Evolutionary conservation across 2,888 invertebrate genomes (phyloP).

Genomic region (Liposcelis brunnea): DNA sequence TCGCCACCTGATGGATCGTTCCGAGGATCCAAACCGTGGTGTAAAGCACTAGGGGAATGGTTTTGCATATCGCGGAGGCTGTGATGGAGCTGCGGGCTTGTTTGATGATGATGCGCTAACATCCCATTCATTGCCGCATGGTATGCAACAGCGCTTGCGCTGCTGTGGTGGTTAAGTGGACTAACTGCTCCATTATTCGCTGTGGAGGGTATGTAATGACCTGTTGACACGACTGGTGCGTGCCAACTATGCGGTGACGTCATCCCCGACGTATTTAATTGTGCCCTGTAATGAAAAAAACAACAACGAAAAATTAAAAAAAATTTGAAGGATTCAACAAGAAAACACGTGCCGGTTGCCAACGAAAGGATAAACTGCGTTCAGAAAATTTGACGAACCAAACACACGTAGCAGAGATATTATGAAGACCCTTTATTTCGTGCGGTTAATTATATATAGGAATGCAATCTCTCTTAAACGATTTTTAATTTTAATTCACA

Average conservation of each 20-base stretch:
- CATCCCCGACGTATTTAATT: slow-evolving; percentile 29
- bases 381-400: too few species aligned
- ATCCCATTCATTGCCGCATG: slow-evolving; percentile 56
- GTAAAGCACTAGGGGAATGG: slow-evolving; percentile 53
- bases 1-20: slow-evolving; percentile 73
- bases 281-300: slow-evolving; percentile 5
- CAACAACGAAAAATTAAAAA: not conserved
- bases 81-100: slow-evolving; percentile 52
- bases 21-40: slow-evolving; percentile 43
- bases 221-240: slow-evolving; percentile 65
- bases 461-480: too few species aligned
- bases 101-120: slow-evolving; percentile 44
- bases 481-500: too few species aligned
- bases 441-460: too few species aligned
- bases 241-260: slow-evolving; percentile 75
- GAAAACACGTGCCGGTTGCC: too few species aligned
- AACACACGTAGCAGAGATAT: too few species aligned
- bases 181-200: slow-evolving; percentile 47
- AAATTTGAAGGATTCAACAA: too few species aligned
- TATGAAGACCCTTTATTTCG: too few species aligned
- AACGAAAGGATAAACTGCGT: too few species aligned
- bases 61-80: slow-evolving; percentile 43
- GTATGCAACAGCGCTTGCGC: slow-evolving; percentile 30
- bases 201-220: slow-evolving; percentile 55
- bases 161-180: slow-evolving; percentile 42